Base-by-base conservation (phyloP, 2,797 vertebrate genomes). In the Ceryle rudis region DNA sequence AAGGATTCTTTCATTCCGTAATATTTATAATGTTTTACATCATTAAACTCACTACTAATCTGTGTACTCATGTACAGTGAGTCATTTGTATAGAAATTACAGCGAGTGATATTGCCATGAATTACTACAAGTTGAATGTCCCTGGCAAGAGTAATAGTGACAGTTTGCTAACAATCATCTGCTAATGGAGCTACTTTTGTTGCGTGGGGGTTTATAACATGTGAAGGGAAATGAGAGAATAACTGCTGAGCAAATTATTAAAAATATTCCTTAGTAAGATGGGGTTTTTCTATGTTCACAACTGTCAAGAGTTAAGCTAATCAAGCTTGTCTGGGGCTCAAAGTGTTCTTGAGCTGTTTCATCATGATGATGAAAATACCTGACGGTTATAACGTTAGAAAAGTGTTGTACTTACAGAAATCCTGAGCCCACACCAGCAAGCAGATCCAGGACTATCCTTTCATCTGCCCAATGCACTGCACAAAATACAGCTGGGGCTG, bases 1-100 rank as follows among this genome's bases (percentile, higher is more conserved):
- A 51, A 16, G 39, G 77, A 51, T 71, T 88, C 35, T 85, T 95
- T 90, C 83, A 87, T 86, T 94, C 82, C 84, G 81, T 87, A 93
- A 88, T 28, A 58, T 49, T 86, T 64, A 52, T 57, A 58, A 57
- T 74, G 73, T 65, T 90, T 88, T 88, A 81, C 55, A 95, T 12
- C 77, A 74, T 69, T 82, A 79, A 91, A 69, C 29, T 28, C 46
- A 41, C 19, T 35, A 81, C 69, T 95, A 86, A 88, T 96, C 65
- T 79, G 31, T 86, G 85, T 95, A 95, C 62, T 85, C 14, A 2
- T 29, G 65, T 46, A 85, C 28, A 0, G 23, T 94, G 96, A 95
- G 80, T 95, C 94, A 95, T 29, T 37, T 62, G 64, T 86, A 80
- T 35, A 90, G 95, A 96, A 90, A 93, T 94, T 73, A 90, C 39